Base-by-base conservation (phyloP, 2,113 vertebrate genomes). In the Macrotis lagotis region DNA sequence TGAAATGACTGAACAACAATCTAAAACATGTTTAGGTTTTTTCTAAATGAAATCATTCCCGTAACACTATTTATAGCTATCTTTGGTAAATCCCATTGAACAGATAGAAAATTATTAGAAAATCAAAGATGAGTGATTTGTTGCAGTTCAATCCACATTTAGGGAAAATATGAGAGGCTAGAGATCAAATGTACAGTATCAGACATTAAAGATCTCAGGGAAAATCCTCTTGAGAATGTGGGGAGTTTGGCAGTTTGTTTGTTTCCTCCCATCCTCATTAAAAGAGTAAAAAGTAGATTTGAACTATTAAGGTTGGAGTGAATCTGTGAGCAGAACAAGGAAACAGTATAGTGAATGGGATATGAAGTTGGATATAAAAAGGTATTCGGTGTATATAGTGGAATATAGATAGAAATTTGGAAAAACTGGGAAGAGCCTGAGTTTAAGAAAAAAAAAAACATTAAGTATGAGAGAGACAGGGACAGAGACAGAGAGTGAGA, bases 91-190 rank as follows among this genome's bases (percentile, higher is more conserved):
- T 48, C 88, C 48, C 51, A 3, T 4, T 37, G 49, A 50, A 52
- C 0, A 16, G n/a, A 74, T 37, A 7, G 4, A 92, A 91, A 59
- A 25, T 48, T 89, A 10, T 37, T 8, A 47, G 16, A 28, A 22
- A 50, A 49, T 50, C 90, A 90, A 31, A 66, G 4, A 37, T 8
- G 9, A 88, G 25, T 66, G 25, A n/a, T 66, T 49, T 90, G 25
- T 11, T 49, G n/a, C 8, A 28, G 22, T 66, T 66, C 59, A 66
- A 66, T 48, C 4, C 24, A 48, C n/a, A 59, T 0, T 12, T 8
- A 1, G 0, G 4, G 7, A 47, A 47, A n/a, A 16, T 10, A 7
- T 49, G 51, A 51, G 49, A 44, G 14, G 2, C 12, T 3, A 0
- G 16, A 2, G 59, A 49, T 44, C 59, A 66, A 14, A 66, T n/a